Conservation (phyloP, 2,113 vertebrate species). For the Phoenicopterus ruber region DNA sequence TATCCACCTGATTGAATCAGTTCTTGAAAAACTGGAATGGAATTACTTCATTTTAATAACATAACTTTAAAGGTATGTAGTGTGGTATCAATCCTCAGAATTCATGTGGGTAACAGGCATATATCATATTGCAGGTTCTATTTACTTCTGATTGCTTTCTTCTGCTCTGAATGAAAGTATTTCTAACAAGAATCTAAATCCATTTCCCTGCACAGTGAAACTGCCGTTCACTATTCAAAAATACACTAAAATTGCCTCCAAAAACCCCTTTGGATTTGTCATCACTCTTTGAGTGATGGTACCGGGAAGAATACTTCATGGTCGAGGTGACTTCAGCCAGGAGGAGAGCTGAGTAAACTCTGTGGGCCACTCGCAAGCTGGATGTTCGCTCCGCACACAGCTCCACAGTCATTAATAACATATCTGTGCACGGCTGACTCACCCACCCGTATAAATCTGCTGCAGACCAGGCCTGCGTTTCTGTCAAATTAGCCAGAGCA, state of each 20-base stretch:
- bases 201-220: background rate
- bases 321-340: background rate
- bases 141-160: slow-evolving; percentile 11
- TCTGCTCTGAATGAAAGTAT: background rate
- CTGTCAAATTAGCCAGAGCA: background rate
- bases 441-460: background rate
- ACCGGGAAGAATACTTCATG: slow-evolving; percentile 3
- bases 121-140: background rate
- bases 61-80: background rate
- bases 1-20: background rate
- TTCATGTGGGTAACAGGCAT: background rate
- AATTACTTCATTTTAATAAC: slow-evolving; percentile 3
- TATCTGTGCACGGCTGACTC: background rate
- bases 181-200: background rate
- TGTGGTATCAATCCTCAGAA: background rate
- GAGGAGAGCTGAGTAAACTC: background rate
- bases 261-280: slow-evolving; percentile 5
- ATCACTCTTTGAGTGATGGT: slow-evolving; percentile 19
- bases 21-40: background rate
- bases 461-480: background rate
- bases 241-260: background rate
- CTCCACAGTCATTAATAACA: background rate
- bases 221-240: background rate
- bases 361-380: background rate
- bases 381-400: accelerated